A percentile compares a stretch with the other conserved stretches of the same genome.
Evolutionary conservation across 92 coral and sea anemone genomes (phyloP).

Genomic region (Heliopora coerulea): DNA sequence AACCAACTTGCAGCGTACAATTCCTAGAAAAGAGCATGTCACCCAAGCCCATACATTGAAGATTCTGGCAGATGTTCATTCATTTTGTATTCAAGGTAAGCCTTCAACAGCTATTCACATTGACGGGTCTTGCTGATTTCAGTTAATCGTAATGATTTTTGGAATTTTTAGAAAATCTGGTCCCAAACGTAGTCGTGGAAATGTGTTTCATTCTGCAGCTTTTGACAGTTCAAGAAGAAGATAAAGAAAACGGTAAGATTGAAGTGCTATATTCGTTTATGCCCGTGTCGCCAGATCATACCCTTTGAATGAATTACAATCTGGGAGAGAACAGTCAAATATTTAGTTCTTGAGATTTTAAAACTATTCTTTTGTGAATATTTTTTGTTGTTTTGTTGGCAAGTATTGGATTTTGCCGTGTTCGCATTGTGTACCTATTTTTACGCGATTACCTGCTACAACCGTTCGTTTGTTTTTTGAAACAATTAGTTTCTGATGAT

Average conservation of each 20-base stretch:
- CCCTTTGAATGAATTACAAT: no score
- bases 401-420: background rate
- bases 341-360: no score
- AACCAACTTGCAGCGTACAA: background rate
- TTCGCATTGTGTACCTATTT: background rate
- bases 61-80: constrained; percentile 12
- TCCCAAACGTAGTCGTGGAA: constrained; percentile 89
- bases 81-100: constrained; percentile 36
- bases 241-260: constrained; percentile 12
- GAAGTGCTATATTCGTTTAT: no score
- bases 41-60: background rate
- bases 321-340: no score
- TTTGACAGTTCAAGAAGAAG: constrained; percentile 59
- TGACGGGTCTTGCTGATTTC: background rate
- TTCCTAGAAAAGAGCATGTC: constrained; percentile 3
- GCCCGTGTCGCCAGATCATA: no score
- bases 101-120: no score
- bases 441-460: background rate
- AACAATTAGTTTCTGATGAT: background rate
- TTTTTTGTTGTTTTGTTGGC: background rate
- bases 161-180: constrained; percentile 63
- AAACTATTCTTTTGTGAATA: background rate
- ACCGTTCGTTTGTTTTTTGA: background rate
- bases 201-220: constrained; percentile 86
- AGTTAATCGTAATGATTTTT: background rate